A percentile compares a stretch with the other conserved stretches of the same genome.
Conservation (phyloP, 2,797 vertebrate genomes). For the Squalus acanthias region DNA sequence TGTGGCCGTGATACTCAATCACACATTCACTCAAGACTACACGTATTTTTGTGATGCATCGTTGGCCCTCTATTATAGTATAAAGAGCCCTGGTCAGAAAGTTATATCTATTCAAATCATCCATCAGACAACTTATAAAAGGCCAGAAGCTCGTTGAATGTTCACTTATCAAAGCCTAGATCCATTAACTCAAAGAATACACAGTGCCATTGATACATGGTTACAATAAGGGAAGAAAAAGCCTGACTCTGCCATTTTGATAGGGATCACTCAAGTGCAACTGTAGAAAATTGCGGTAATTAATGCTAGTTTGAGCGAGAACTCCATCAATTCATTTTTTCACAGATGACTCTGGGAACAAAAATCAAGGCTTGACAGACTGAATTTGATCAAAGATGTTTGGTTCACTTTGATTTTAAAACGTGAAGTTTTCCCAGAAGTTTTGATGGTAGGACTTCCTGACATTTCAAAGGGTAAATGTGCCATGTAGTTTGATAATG, state of each 20-base stretch:
- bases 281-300: conserved; percentile 14
- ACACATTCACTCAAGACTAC: background rate
- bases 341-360: background rate
- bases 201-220: background rate
- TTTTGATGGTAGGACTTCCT: background rate
- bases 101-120: conserved; percentile 7
- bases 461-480: background rate
- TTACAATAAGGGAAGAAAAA: background rate
- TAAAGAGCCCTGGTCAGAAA: conserved; percentile 17
- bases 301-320: background rate
- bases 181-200: background rate
- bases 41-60: background rate
- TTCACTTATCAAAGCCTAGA: background rate
- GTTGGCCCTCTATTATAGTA: background rate
- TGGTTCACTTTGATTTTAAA: background rate
- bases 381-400: background rate
- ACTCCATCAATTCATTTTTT: background rate
- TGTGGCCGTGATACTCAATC: background rate
- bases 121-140: background rate
- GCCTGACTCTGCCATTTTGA: background rate
- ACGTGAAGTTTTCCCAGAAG: background rate
- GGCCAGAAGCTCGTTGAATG: background rate
- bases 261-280: background rate
- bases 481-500: background rate
- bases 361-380: background rate